Conservation (phyloP, 1,140 invertebrate genomes). For the Drosophila bocqueti region DNA sequence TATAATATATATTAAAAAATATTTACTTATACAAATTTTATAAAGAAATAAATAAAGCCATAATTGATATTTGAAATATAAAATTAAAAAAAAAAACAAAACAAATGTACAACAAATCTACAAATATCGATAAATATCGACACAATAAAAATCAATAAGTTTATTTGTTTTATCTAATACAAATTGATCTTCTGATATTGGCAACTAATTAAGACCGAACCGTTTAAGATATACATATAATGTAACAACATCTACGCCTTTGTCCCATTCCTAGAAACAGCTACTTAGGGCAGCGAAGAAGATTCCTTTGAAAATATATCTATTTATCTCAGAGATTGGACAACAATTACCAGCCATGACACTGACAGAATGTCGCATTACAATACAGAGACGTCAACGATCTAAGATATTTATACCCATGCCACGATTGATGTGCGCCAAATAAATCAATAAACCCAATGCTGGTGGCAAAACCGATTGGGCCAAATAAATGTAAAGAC, state of each 20-base stretch:
- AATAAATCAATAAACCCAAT: constrained; percentile 28
- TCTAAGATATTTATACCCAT: constrained; percentile 6
- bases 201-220: not conserved
- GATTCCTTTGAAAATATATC: constrained; percentile 9
- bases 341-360: constrained; percentile 75
- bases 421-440: constrained; percentile 25
- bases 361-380: constrained; percentile 63
- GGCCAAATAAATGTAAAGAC: constrained; percentile 16
- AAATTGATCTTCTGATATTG: not conserved
- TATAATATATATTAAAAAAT: no score
- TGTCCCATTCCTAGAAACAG: not conserved
- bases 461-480: not conserved
- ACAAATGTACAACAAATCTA: no score
- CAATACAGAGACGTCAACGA: constrained; percentile 14
- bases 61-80: no score
- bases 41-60: no score
- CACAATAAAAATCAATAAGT: no score
- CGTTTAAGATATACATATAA: no score
- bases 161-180: no score
- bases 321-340: constrained; percentile 23
- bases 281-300: constrained; percentile 18
- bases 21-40: no score
- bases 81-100: no score
- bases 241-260: not conserved
- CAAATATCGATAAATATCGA: no score